Evolutionary conservation across 2,888 invertebrate genomes (phyloP), one percentile per base, ranked within the genome.

Genomic region (Heteromurus nitidus): DNA sequence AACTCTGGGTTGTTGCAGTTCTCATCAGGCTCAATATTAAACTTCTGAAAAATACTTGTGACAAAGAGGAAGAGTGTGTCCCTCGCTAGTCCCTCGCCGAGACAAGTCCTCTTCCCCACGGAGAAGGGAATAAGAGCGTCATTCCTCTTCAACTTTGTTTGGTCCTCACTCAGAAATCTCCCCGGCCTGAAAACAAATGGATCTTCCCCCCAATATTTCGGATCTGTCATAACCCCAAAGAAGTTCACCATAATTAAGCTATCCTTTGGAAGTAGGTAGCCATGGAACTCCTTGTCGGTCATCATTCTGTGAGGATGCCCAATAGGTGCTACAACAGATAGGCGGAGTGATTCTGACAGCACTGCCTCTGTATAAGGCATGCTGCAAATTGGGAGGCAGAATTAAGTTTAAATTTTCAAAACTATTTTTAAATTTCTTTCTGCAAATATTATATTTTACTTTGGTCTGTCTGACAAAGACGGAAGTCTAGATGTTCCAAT

Each of bases 191-290:
- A 86, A 2, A 36, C 31, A 24, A 82, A 74, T 0, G 84, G 84
- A 24, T 85, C 82, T 16, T 31, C 80, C 84, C 84, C 85, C n/a
- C n/a, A n/a, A n/a, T n/a, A n/a, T n/a, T n/a, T n/a, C 22, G 77
- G 58, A 1, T 42, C 36, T 58, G 50, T 84, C 82, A 13, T 80
- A 26, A 82, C 47, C 7, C 76, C 80, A 18, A 82, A 84, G 0
- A 84, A 5, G 44, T 86, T 86, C 0, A 81, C 53, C 13, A 82
- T n/a, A n/a, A n/a, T n/a, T n/a, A n/a, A n/a, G 1, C 84, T 84
- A 26, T 83, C 80, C 20, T 83, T 83, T 7, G 84, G 82, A 55
- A 86, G 80, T 11, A 28, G 22, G 53, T 74, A 80, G 0, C 84
- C 86, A 3, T 69, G 67, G 53, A 84, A 83, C 20, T 36, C 60